These are phyloP conservation scores for Gadopsis marmoratus DNA, from an alignment of 2,797 vertebrate genomes.

Conservation along the genomic window DNA sequence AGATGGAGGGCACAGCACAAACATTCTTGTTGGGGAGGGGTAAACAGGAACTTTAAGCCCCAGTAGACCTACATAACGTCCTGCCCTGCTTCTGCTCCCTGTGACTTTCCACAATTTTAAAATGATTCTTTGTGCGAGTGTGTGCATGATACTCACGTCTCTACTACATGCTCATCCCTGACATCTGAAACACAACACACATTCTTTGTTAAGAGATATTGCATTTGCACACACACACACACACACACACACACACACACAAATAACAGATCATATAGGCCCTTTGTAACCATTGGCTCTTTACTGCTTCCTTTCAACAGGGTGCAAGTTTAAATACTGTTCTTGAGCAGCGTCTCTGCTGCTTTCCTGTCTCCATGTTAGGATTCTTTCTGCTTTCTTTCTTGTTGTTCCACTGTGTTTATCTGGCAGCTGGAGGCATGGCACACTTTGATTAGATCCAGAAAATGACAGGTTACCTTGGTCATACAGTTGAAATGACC, in stretches of 20 bases:
- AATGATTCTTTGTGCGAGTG: background rate
- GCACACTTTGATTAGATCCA: background rate
- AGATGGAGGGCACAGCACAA: background rate
- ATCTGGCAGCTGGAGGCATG: background rate
- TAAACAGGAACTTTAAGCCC: constrained; percentile 58
- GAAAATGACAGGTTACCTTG: background rate
- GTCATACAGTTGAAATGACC: background rate
- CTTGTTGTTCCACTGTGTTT: background rate
- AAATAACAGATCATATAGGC: background rate
- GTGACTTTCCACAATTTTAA: constrained; percentile 15
- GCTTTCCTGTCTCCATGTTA: background rate
- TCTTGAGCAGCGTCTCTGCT: background rate
- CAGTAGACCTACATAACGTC: constrained; percentile 35
- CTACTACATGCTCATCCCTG: background rate
- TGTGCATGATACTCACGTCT: constrained; percentile 15
- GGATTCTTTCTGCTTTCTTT: background rate
- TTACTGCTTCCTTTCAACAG: background rate
- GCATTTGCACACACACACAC: background rate
- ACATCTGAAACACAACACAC: constrained; percentile 44
- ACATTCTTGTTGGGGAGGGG: constrained; percentile 25
- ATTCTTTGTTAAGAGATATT: background rate
- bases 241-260: background rate
- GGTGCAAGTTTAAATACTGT: background rate
- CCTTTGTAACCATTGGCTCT: background rate
- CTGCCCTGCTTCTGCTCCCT: constrained; percentile 25